Evolutionary conservation across 1,140 invertebrate genomes (phyloP), one percentile per base, ranked within the genome.

Genomic region (Drosophila cardini): DNA sequence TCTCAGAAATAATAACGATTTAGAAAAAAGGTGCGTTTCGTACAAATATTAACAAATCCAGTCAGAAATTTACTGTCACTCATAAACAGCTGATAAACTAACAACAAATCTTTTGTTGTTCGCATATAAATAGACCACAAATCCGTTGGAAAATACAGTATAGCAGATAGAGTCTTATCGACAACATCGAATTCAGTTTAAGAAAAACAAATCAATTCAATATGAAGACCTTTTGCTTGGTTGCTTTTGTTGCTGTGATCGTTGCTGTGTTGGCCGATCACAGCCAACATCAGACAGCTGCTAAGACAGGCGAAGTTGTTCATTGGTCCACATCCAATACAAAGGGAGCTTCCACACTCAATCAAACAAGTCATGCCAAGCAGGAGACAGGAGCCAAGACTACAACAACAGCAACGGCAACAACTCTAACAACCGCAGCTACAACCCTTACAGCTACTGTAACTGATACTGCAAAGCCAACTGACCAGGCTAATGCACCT

Each of bases 281-380:
- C 5, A 18, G 18, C 55, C 61, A 58, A 2, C 36, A 63, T 38
- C 10, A 15, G 21, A 26, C 48, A 10, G 4, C 15, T n/a, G 8
- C n/a, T 13, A 65, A 67, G 46, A 10, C 32, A 1, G 57, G 40
- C 4, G 69, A 72, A 1, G 8, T 63, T 2, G 70, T 73, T 0
- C 62, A 77, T 30, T 74, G 64, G 77, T 21, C 38, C 0, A 73
- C 63, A 0, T 43, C 52, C 13, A 57, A 56, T 4, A 50, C 36
- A 13, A 73, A 73, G 15, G 77, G 74, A 0, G 63, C 46, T 7
- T 42, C 38, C 4, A 46, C 42, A 1, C 15, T 76, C 0, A 65
- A 68, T 26, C 40, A 55, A 2, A 50, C 63, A 0, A 34, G 11
- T 0, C 42, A 32, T 38, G 53, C 30, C 16, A 40, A 58, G 2